Evolutionary conservation across 2,797 vertebrate species (phyloP), one percentile per base, ranked within the genome.

Genomic region (Rhadinocentrus ornatus): DNA sequence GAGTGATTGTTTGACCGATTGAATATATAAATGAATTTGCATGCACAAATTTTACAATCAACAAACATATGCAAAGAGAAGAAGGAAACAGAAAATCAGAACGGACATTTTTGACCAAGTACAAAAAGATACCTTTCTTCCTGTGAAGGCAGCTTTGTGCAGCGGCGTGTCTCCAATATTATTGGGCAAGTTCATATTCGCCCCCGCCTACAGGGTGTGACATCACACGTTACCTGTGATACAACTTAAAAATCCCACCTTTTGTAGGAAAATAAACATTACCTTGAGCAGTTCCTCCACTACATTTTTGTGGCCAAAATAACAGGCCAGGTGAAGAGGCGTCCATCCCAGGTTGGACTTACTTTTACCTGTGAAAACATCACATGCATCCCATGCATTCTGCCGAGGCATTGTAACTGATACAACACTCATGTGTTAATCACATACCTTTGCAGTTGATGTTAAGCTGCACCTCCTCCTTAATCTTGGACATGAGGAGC

Each of bases 321-420:
- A 99, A 91, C 96, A 97, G 35, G 97, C 96, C 85, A 99, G 92
- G 81, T 99, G 98, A 88, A 99, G 97, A 77, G 97, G 96, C 0
- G 97, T 96, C 98, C 97, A 99, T 77, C 98, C 97, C 71, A 98
- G 90, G 85, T 99, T 99, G n/a, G 95, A 96, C 87, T 98, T 98
- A 87, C 94, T 97, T 92, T 95, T 97, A 73, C 97, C 98, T 99
- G 86, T 74, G 73, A 90, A 59, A 84, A 82, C 6, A 84, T 53
- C 1, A 61, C 39, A 66, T 7, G 11, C 18, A n/a, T n/a, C n/a
- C n/a, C n/a, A n/a, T 22, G 4, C 9, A 5, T 54, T 39, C 62
- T 5, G 67, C 12, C 8, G 60, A 34, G 31, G 62, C 10, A 57
- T 26, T 10, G 3, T 6, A 1, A 71, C 0, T 32, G 1, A 44